A percentile compares a stretch with the other conserved stretches of the same genome.
Evolutionary conservation across 2,797 vertebrate genomes (phyloP).

Genomic region (Oophaga sylvatica): DNA sequence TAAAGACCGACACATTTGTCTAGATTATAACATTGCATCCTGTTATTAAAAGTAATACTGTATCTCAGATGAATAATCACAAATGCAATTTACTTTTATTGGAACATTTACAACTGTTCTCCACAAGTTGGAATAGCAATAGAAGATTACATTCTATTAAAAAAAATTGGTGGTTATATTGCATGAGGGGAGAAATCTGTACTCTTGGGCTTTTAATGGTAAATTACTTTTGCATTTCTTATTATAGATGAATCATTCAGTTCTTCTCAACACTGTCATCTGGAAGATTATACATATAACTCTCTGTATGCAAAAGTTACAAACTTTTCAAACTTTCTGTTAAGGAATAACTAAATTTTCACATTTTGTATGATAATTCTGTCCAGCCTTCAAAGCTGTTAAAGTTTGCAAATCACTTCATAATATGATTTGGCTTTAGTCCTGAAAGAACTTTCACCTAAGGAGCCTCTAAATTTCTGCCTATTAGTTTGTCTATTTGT

Average conservation of each 20-base stretch:
- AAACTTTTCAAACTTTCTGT: not conserved
- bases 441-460: too few relatives aligned
- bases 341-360: not conserved
- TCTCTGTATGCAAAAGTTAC: not conserved
- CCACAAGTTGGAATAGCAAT: not conserved
- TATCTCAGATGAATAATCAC: not conserved
- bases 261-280: not conserved
- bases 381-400: too few relatives aligned
- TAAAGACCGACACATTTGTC: not conserved
- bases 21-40: not conserved
- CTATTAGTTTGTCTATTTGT: too few relatives aligned
- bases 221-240: not conserved
- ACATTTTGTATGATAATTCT: too few relatives aligned
- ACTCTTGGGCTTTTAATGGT: not conserved
- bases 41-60: slow-evolving; percentile 9
- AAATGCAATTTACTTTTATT: slow-evolving; percentile 2
- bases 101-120: slow-evolving; percentile 1
- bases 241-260: not conserved
- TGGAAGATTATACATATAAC: not conserved
- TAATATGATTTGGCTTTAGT: too few relatives aligned
- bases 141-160: slow-evolving; percentile 2
- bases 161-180: not conserved
- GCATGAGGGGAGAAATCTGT: not conserved
- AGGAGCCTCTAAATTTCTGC: too few relatives aligned
- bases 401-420: too few relatives aligned